Percentiles rank a stretch among this genome's conserved stretches.
phyloP scores from a whole-genome alignment of 2,888 invertebrate species.

The Leptinotarsa juncta region DNA sequence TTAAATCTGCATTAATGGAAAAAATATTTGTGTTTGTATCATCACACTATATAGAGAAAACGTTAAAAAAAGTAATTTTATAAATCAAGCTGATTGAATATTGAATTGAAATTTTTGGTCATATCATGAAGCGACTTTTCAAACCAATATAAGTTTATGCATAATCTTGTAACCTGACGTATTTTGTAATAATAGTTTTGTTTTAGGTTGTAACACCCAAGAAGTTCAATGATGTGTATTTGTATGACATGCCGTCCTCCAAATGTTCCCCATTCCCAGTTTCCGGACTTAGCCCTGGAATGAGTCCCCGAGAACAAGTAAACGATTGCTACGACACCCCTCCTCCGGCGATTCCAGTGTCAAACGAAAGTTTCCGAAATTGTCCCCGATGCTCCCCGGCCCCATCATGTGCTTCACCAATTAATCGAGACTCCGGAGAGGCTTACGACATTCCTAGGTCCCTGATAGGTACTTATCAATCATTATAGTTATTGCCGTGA shows the following conservation, averaged over 20 bases:
- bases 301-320: constrained; percentile 52
- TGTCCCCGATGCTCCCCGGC: constrained; percentile 68
- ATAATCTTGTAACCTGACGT: neutral
- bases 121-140: no score
- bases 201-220: constrained; percentile 77
- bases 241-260: constrained; percentile 74
- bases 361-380: constrained; percentile 66
- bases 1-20: no score
- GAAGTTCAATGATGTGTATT: constrained; percentile 78
- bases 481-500: no score
- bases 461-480: constrained; percentile 40
- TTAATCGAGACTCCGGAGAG: constrained; percentile 63
- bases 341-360: constrained; percentile 72
- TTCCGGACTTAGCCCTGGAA: constrained; percentile 60
- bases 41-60: no score
- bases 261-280: constrained; percentile 60
- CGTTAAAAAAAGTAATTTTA: no score
- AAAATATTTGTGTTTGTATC: no score
- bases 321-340: constrained; percentile 73
- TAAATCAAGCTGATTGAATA: no score
- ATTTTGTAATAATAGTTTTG: constrained; percentile 29
- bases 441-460: constrained; percentile 78
- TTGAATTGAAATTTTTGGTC: no score
- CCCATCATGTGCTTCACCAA: constrained; percentile 65
- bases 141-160: no score